A percentile compares a stretch with the other conserved stretches of the same genome.
Evolutionary conservation across 2,888 invertebrate genomes (phyloP).

Genomic region (Sympetrum striolatum): DNA sequence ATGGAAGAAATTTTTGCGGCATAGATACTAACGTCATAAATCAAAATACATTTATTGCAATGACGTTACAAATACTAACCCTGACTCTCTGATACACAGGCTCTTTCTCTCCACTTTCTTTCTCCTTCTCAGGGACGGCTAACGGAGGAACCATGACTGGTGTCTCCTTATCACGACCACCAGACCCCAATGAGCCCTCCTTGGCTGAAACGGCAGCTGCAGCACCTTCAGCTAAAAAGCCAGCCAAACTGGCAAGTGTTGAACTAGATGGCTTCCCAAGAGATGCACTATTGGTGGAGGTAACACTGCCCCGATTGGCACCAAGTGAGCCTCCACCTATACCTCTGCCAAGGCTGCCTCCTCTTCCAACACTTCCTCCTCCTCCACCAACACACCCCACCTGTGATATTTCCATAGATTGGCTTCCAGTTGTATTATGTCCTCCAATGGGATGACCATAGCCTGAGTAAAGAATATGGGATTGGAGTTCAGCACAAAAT

Average conservation of each 20-base stretch:
- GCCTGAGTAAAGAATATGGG: slow-evolving; percentile 52
- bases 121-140: slow-evolving; percentile 48
- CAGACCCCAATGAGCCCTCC: not conserved
- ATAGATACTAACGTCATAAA: too few relatives aligned
- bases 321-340: slow-evolving; percentile 66
- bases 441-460: slow-evolving; percentile 57
- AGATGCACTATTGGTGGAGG: slow-evolving; percentile 67
- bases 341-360: slow-evolving; percentile 59
- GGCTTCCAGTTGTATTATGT: slow-evolving; percentile 65
- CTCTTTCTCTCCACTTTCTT: slow-evolving; percentile 55
- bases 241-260: slow-evolving; percentile 82
- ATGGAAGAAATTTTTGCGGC: too few relatives aligned
- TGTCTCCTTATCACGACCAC: slow-evolving; percentile 47
- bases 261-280: slow-evolving; percentile 86
- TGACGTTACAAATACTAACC: slow-evolving; percentile 56
- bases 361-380: slow-evolving; percentile 52
- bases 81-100: slow-evolving; percentile 65
- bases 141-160: slow-evolving; percentile 61
- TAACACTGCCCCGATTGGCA: slow-evolving; percentile 82
- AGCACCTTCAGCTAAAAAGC: slow-evolving; percentile 69
- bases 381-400: slow-evolving; percentile 56
- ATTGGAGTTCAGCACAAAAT: not conserved
- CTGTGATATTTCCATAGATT: slow-evolving; percentile 65
- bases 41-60: too few relatives aligned
- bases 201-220: slow-evolving; percentile 9